Percentiles rank a stretch among this genome's conserved stretches.
Conservation (phyloP, 1,140 invertebrate species). For the Homarus americanus region DNA sequence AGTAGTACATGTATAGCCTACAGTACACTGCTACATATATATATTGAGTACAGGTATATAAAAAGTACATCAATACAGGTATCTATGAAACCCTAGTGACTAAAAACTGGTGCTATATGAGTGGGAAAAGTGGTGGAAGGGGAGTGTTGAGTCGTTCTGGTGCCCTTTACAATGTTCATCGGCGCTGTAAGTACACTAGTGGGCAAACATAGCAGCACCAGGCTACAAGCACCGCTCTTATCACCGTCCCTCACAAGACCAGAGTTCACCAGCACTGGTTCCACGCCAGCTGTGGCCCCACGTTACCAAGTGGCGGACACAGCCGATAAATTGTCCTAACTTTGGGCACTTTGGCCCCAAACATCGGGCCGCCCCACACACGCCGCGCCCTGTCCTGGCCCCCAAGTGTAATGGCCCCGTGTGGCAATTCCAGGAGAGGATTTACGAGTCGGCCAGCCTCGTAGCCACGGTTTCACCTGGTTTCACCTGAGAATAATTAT, state of each 20-base stretch:
- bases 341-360: background rate
- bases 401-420: background rate
- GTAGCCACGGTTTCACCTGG: too few relatives aligned
- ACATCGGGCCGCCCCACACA: background rate
- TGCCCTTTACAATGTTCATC: background rate
- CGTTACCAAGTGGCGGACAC: background rate
- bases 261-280: background rate
- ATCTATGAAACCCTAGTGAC: too few relatives aligned
- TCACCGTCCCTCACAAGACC: background rate
- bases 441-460: too few relatives aligned
- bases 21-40: too few relatives aligned
- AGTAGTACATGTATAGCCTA: too few relatives aligned
- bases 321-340: background rate
- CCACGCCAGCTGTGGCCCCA: background rate
- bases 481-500: too few relatives aligned
- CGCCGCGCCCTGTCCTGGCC: background rate
- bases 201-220: background rate
- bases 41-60: background rate
- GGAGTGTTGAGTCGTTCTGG: background rate
- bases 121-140: too few relatives aligned
- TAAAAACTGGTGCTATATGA: too few relatives aligned
- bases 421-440: background rate
- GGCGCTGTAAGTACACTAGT: background rate
- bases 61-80: too few relatives aligned
- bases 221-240: background rate